Evolutionary conservation across 2,113 vertebrate species (phyloP).

Genomic region (Coregonus clupeaformis): DNA sequence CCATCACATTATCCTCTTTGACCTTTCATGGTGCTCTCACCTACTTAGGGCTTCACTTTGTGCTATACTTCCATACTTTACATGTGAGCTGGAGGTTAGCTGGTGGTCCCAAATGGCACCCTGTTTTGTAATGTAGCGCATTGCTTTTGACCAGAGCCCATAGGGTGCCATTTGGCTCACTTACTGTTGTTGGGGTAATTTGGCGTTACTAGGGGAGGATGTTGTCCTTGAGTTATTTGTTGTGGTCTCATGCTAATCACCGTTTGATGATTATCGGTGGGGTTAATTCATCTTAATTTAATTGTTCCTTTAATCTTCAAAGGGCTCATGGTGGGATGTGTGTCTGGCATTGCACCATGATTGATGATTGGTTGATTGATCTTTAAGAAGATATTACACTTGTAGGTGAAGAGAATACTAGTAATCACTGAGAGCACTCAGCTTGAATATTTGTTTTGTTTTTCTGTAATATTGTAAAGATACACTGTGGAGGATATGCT

Average conservation of each 20-base stretch:
- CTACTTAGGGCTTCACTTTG: constrained; percentile 1
- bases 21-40: constrained; percentile 1
- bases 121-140: no score
- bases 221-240: constrained; percentile 4
- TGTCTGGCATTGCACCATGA: background rate
- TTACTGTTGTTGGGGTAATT: no score
- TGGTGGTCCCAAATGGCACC: no score
- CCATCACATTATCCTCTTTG: background rate
- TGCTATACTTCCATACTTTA: background rate
- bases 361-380: background rate
- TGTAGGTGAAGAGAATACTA: background rate
- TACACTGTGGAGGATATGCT: background rate
- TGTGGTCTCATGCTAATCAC: background rate
- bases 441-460: background rate
- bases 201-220: background rate
- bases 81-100: background rate
- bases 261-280: background rate
- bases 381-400: background rate
- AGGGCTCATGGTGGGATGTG: background rate
- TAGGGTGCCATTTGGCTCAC: no score
- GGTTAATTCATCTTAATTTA: background rate
- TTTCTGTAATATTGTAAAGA: no score
- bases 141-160: no score
- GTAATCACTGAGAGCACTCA: background rate
- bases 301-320: background rate